These are phyloP conservation scores for Agrochola macilenta DNA, from an alignment of 2,888 invertebrate species.

Conservation along the genomic window DNA sequence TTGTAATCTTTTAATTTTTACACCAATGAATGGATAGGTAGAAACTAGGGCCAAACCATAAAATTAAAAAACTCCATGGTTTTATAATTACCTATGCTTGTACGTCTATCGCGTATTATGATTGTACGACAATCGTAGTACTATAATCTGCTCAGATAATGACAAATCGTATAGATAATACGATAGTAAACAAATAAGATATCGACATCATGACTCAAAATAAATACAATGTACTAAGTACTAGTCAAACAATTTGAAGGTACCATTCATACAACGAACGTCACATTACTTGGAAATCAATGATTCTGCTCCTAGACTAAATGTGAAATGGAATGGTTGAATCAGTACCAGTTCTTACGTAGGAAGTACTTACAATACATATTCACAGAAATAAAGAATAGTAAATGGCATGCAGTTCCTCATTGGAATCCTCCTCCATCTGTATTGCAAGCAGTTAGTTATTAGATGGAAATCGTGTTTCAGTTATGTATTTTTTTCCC, in stretches of 20 bases:
- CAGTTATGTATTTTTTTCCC: too few relatives aligned
- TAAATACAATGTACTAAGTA: neutral
- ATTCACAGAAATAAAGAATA: neutral
- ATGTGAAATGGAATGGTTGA: neutral
- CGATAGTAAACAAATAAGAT: conserved; percentile 47
- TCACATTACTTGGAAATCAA: conserved; percentile 12
- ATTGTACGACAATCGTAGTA: conserved; percentile 11
- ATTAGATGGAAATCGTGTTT: neutral
- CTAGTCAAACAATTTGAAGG: neutral
- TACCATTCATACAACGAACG: conserved; percentile 16
- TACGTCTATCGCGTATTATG: neutral
- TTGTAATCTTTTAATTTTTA: neutral
- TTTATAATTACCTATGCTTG: neutral
- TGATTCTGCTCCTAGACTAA: neutral
- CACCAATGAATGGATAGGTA: neutral
- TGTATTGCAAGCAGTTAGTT: neutral
- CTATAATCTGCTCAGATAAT: conserved; percentile 33
- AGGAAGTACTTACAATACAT: neutral
- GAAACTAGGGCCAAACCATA: neutral
- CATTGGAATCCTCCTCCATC: neutral
- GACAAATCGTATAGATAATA: conserved; percentile 27
- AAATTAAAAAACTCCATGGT: neutral
- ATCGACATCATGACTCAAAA: conserved; percentile 40
- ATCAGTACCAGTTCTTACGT: neutral
- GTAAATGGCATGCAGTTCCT: neutral